These are phyloP conservation scores for Hypsibius dujardini DNA, from an alignment of 1,140 invertebrate genomes.

Conservation along the genomic window DNA sequence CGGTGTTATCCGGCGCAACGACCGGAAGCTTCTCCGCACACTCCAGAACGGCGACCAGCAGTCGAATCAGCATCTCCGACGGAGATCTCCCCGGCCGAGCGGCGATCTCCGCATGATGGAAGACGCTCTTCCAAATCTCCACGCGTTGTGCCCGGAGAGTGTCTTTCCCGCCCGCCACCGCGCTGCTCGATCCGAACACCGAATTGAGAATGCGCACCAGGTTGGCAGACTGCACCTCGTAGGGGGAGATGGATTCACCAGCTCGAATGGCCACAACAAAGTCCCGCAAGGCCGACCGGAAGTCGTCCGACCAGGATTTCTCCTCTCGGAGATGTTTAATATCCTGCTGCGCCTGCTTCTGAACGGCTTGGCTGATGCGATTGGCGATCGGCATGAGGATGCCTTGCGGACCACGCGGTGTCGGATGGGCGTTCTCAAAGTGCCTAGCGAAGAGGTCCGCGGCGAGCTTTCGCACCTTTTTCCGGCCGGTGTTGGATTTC, in stretches of 20 bases:
- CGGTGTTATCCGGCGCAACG: constrained; percentile 75
- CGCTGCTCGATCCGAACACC: constrained; percentile 40
- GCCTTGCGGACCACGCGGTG: neutral
- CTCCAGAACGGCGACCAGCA: constrained; percentile 77
- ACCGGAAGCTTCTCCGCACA: constrained; percentile 87
- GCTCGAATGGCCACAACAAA: constrained; percentile 51
- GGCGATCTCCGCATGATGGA: constrained; percentile 22
- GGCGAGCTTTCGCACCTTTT: neutral
- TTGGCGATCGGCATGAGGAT: neutral
- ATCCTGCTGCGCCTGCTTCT: neutral
- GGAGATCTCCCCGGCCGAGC: constrained; percentile 31
- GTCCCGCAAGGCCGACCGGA: neutral
- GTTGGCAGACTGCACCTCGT: constrained; percentile 84
- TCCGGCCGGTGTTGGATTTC: neutral
- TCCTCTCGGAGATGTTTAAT: neutral
- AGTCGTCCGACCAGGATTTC: neutral
- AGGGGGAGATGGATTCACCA: constrained; percentile 80
- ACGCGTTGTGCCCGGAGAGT: constrained; percentile 22
- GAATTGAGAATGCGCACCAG: constrained; percentile 69
- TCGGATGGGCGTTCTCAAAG: neutral
- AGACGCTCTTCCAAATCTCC: neutral
- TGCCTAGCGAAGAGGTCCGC: neutral
- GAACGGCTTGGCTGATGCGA: neutral
- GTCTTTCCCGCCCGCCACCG: constrained; percentile 21
- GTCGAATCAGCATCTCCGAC: constrained; percentile 57